Evolutionary conservation across 2,113 vertebrate genomes (phyloP).

Genomic region (Salvelinus fontinalis): DNA sequence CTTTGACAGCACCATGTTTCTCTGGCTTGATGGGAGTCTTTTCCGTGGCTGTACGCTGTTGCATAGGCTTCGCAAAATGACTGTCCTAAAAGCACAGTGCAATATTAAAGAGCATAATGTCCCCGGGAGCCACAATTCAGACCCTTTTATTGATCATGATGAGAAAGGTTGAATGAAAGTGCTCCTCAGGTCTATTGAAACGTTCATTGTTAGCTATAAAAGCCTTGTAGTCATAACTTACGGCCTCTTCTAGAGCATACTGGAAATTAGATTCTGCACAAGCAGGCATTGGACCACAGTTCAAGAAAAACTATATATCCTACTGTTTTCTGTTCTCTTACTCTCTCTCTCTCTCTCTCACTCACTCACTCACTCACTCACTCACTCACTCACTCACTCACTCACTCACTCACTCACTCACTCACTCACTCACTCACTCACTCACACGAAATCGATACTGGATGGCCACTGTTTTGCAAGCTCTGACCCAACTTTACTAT

Average conservation of each 20-base stretch:
- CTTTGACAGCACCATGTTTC: background rate
- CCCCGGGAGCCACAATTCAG: constrained; percentile 56
- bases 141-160: constrained; percentile 63
- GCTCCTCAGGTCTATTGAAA: constrained; percentile 64
- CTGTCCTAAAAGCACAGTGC: constrained; percentile 45
- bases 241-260: constrained; percentile 30
- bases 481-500: too few relatives aligned
- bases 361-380: accelerated
- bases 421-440: too few relatives aligned
- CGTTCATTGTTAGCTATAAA: constrained; percentile 52
- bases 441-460: too few relatives aligned
- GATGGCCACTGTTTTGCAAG: too few relatives aligned
- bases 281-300: constrained; percentile 30
- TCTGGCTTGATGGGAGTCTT: constrained; percentile 30
- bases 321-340: constrained; percentile 29
- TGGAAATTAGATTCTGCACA: constrained; percentile 53
- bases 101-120: constrained; percentile 49
- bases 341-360: too few relatives aligned
- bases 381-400: constrained; percentile 17
- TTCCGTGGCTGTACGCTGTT: constrained; percentile 9
- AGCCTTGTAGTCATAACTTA: constrained; percentile 45
- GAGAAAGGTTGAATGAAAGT: constrained; percentile 64
- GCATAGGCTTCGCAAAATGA: constrained; percentile 34
- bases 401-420: background rate
- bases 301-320: constrained; percentile 12